Base-by-base conservation (phyloP, 2,888 invertebrate genomes). In the Phortica magna region DNA sequence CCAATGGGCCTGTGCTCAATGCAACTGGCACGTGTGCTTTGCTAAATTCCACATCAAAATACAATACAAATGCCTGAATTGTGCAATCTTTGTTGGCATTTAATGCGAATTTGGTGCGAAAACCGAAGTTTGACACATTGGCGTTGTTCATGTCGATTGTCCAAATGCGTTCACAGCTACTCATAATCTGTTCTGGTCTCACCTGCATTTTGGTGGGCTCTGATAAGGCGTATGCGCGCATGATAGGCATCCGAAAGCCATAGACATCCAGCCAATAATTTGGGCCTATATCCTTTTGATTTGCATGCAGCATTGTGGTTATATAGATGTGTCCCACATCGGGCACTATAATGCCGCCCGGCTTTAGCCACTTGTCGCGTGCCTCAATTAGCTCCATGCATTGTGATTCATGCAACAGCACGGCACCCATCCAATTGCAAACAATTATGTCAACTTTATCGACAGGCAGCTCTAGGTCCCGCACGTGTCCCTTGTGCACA, bases 211-310 rank as follows among this genome's bases (percentile, higher is more conserved):
- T 77, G 0, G 77, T 93, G 0, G 99, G 99, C 93, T 99, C 99
- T 67, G 96, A 96, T 83, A 99, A 96, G 12, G 99, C 98, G 81
- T 98, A 97, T 91, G 97, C 96, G 75, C 98, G 94, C 90, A 99
- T 97, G 83, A 97, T 97, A 79, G 97, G 97, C 99, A 99, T 99
- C 92, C 99, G 97, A 91, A 99, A 99, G 59, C 99, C 99, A 89
- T 99, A 99, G 4, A 99, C 99, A 92, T 97, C 96, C 84, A 98
- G 97, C 99, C 99, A 99, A 98, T 99, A 99, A 93, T 99, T 98
- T 88, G 99, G 99, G 92, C 99, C 99, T 91, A 98, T 98, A 89
- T 99, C 99, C 92, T 99, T 99, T 92, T 98, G 98, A 92, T 97
- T 97, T 39, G 98, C 94, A 92, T 99, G 99, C 91, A 96, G 96